Conservation (phyloP, 2,888 invertebrate genomes). For the Philhelius pedissequus region DNA sequence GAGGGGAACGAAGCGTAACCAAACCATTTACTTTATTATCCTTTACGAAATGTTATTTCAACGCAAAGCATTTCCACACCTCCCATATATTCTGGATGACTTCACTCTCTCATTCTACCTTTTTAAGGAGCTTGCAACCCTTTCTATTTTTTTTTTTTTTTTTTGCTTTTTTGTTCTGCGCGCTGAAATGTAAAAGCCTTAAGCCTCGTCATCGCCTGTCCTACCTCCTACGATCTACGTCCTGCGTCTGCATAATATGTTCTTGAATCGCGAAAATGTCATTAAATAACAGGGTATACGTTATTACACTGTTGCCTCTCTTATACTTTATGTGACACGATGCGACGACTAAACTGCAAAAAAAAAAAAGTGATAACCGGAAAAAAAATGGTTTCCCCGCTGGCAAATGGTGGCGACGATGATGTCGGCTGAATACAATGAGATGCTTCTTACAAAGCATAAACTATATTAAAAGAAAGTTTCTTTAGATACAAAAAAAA, state of each 20-base stretch:
- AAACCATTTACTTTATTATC: constrained; percentile 47
- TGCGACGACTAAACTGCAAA: constrained; percentile 30
- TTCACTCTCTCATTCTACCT: not conserved
- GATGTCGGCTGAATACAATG: constrained; percentile 38
- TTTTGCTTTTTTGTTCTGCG: not conserved
- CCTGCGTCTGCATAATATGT: constrained; percentile 45
- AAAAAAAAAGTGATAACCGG: constrained; percentile 53
- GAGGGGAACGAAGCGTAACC: constrained; percentile 12
- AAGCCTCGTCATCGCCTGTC: constrained; percentile 32
- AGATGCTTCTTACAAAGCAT: constrained; percentile 22
- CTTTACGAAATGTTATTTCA: constrained; percentile 24
- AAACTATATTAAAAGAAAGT: constrained; percentile 6
- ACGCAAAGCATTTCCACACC: constrained; percentile 4
- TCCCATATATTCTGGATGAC: not conserved
- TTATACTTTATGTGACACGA: constrained; percentile 57
- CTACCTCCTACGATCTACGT: constrained; percentile 2
- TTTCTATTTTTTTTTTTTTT: not conserved
- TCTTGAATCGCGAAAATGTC: constrained; percentile 52
- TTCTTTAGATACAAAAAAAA: not conserved
- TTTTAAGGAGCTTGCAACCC: not conserved
- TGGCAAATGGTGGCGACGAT: constrained; percentile 45
- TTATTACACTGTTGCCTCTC: constrained; percentile 44
- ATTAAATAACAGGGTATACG: constrained; percentile 35
- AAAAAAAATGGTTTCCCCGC: constrained; percentile 55
- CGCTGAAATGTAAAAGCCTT: constrained; percentile 25